Evolutionary conservation across 2,888 invertebrate genomes (phyloP), one percentile per base, ranked within the genome.

Genomic region (Crepidodera aurea): DNA sequence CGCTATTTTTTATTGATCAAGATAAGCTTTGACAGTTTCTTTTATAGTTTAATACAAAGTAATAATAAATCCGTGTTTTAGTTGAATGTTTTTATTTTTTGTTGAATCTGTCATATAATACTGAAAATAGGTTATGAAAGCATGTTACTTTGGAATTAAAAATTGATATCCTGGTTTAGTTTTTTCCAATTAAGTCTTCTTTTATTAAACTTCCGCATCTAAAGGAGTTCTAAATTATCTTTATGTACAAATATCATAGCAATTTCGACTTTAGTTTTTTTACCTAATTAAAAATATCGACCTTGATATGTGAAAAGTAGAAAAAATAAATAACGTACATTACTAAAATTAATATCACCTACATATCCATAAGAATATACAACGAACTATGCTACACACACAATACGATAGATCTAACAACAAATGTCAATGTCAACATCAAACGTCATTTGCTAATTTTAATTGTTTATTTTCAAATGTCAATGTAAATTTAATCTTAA

Each of bases 281-380:
- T 13, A 29, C 29, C 29, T 29, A 29, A 10, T 32, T 32, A 32
- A 32, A n/a, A 37, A 53, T 60, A 69, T 64, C 64, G 66, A 69
- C 55, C 39, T 54, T 66, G 72, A 72, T 72, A 72, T 72, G 72
- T 72, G 64, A 61, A 71, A 69, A 55, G 66, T 70, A 69, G 66
- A 70, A 70, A 72, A 64, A 71, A 70, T 70, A 70, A 71, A 62
- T 68, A 66, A 65, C 55, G 16, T 48, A 57, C 48, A 48, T 65
- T 46, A 66, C 60, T 59, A 64, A 66, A 64, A 66, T 59, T 64
- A 68, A 66, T 68, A 68, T 66, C 68, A 68, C 68, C 64, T 64
- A 65, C 46, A 34, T 51, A 60, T 62, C 25, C 18, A 48, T 60
- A 34, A 51, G 15, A 25, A 53, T 53, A 42, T 46, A 53, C 18